These are phyloP conservation scores for Drosophila kepulauana DNA, from an alignment of 1,140 invertebrate genomes.

Conservation along the genomic window DNA sequence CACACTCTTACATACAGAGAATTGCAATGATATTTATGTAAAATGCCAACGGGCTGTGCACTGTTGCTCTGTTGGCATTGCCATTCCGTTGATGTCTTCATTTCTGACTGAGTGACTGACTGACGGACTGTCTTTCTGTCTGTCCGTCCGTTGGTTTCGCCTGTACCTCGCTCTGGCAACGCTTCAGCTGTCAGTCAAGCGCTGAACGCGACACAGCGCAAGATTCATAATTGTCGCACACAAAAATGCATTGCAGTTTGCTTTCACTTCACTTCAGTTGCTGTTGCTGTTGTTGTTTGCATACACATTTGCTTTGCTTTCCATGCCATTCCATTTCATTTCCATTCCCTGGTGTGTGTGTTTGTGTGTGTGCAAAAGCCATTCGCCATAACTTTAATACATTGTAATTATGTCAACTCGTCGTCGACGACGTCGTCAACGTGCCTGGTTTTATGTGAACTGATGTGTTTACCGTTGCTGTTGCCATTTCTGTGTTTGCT, in stretches of 20 bases:
- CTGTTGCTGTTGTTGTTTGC: constrained; percentile 10
- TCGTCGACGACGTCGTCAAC: constrained; percentile 24
- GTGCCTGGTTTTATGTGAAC: neutral
- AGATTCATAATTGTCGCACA: constrained; percentile 79
- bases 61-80: constrained; percentile 16
- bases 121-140: constrained; percentile 37
- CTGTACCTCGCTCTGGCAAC: constrained; percentile 50
- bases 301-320: neutral
- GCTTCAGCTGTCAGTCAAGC: constrained; percentile 73
- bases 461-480: constrained; percentile 10
- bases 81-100: constrained; percentile 64
- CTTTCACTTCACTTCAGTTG: neutral
- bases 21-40: constrained; percentile 39
- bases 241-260: constrained; percentile 37
- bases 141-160: constrained; percentile 13
- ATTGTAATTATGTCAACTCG: constrained; percentile 78
- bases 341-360: constrained; percentile 7
- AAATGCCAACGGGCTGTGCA: constrained; percentile 55
- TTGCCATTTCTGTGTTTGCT: constrained; percentile 18
- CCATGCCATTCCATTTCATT: constrained; percentile 22
- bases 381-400: constrained; percentile 72
- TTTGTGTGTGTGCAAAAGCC: neutral
- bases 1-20: constrained; percentile 8
- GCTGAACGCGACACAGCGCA: constrained; percentile 67
- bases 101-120: constrained; percentile 44